phyloP scores from a whole-genome alignment of 2,888 invertebrate species.

The Epistrophe eligans region DNA sequence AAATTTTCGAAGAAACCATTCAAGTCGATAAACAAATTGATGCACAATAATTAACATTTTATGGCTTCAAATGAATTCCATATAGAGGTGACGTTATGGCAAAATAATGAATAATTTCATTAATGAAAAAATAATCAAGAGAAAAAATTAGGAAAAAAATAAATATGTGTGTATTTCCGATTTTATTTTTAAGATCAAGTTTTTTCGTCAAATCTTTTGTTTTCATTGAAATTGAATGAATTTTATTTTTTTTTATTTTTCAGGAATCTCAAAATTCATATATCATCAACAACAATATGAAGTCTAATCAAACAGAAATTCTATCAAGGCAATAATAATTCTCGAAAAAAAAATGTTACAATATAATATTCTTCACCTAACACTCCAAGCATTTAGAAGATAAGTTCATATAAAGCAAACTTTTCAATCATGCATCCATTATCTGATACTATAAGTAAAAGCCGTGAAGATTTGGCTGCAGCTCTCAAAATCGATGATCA shows the following conservation, averaged over 20 bases:
- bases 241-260: neutral
- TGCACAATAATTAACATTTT: too few relatives aligned
- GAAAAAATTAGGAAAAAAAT: neutral
- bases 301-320: neutral
- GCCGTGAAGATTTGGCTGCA: conserved; percentile 82
- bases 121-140: too few relatives aligned
- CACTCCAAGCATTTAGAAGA: neutral
- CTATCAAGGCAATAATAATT: neutral
- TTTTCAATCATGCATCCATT: conserved; percentile 81
- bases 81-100: too few relatives aligned
- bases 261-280: conserved; percentile 2
- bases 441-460: conserved; percentile 82
- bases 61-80: too few relatives aligned
- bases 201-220: conserved; percentile 26
- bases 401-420: neutral
- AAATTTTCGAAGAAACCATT: too few relatives aligned
- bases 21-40: too few relatives aligned
- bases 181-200: conserved; percentile 11
- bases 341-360: conserved; percentile 20
- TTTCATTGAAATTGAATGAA: neutral
- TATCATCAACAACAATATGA: conserved; percentile 10
- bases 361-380: neutral
- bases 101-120: too few relatives aligned
- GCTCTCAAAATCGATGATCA: conserved; percentile 78
- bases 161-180: too few relatives aligned